Conservation (phyloP, 2,113 vertebrate species). For the Marmota flaviventris region DNA sequence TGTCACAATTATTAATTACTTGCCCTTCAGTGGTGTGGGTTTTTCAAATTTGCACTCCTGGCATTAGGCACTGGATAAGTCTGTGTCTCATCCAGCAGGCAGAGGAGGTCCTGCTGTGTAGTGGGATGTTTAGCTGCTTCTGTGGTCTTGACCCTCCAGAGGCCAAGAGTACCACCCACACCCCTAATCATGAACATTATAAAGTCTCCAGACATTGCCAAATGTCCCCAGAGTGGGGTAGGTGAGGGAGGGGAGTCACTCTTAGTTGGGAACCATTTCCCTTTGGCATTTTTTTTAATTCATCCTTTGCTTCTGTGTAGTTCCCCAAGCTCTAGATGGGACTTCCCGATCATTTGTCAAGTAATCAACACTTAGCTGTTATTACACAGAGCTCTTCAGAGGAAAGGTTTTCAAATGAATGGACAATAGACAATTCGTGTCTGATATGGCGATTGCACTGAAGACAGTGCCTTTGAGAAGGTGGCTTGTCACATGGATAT, state of each 20-base stretch:
- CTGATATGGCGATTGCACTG: neutral
- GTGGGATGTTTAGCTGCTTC: neutral
- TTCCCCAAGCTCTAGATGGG: neutral
- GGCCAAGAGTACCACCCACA: neutral
- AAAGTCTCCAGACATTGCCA: neutral
- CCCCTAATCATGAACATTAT: neutral
- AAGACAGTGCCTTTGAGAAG: neutral
- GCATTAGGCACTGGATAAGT: no score
- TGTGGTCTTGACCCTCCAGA: neutral
- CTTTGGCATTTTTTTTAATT: neutral
- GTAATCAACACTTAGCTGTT: neutral
- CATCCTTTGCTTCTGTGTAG: neutral
- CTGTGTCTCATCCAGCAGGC: neutral
- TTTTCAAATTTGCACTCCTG: neutral
- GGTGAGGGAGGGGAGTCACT: neutral
- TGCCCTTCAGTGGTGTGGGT: neutral
- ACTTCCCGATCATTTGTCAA: neutral
- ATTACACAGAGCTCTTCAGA: neutral
- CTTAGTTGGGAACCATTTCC: neutral
- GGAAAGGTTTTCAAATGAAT: neutral
- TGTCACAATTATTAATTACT: neutral
- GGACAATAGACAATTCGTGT: neutral
- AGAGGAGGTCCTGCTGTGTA: neutral
- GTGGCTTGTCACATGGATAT: neutral
- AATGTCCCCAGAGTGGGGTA: neutral